Evolutionary conservation across 2,113 vertebrate genomes (phyloP).

Genomic region (Catharus fuscescens): DNA sequence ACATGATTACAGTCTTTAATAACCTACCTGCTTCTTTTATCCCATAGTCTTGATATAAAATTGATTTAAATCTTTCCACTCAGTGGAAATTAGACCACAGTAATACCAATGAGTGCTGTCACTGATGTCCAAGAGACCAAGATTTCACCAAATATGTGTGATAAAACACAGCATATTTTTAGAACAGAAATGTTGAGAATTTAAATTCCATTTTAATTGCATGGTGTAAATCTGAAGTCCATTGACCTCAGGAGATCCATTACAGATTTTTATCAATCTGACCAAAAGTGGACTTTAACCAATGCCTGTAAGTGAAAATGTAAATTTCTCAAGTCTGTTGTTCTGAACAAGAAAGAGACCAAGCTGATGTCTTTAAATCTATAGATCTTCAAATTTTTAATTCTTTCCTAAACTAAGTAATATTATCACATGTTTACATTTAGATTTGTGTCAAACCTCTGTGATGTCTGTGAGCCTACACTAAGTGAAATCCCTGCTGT

Average conservation of each 20-base stretch:
- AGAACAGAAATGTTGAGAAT: neutral
- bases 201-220: neutral
- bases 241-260: neutral
- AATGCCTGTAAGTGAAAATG: neutral
- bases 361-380: neutral
- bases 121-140: neutral
- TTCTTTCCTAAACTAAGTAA: neutral
- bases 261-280: neutral
- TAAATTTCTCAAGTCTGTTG: neutral
- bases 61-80: neutral
- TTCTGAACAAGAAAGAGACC: neutral
- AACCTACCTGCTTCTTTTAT: neutral
- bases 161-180: slow-evolving; percentile 9
- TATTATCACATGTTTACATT: neutral
- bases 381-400: neutral
- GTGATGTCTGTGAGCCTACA: neutral
- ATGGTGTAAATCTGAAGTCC: neutral
- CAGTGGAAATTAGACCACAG: neutral
- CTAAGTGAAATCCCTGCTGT: neutral
- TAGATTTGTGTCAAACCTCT: neutral
- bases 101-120: neutral
- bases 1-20: neutral
- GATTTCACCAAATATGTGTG: neutral
- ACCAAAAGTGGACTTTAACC: neutral
- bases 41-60: neutral